Base-by-base conservation (phyloP, 2,113 vertebrate species). In the Indri indri region DNA sequence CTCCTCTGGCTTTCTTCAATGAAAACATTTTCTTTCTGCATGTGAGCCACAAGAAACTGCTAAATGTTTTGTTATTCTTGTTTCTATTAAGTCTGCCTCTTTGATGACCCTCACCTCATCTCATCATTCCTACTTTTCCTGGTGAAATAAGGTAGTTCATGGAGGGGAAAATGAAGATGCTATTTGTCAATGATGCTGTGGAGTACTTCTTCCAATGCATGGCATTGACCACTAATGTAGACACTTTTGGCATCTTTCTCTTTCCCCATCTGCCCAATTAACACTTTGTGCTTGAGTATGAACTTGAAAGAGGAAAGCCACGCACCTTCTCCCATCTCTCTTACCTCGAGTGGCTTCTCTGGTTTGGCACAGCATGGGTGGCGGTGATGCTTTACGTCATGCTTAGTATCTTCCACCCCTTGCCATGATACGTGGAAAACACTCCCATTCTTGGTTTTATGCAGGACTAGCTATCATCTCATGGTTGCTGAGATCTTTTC, bases 11-110 rank as follows among this genome's bases (percentile, higher is more conserved):
- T 94, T 95, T 88, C 63, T 95, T 92, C 73, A 81, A 74, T 34
- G 37, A 82, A 89, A 94, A 86, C 66, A 63, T 80, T 95, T 95
- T 94, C 54, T 93, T 80, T 88, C 47, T 94, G 68, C 73, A 57
- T 52, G 71, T 50, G 40, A 94, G 42, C 76, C 42, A 52, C 30
- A 85, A 92, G 81, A 82, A 94, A 81, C 54, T 82, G n/a, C 57
- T 88, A 42, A n/a, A 18, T 47, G 50, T 54, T 90, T 79, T 86
- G 37, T 71, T 82, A 70, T 90, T 76, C 30, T 88, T 84, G 57
- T 65, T 88, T 92, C 16, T 40, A 81, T 54, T 16, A 83, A 74
- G 32, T 61, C 30, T n/a, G 6, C 37, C 32, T 61, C 57, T 84
- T 77, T 47, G 34, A 1, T 50, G 32, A 89, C 50, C 54, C 68